A percentile compares a stretch with the other conserved stretches of the same genome.
Evolutionary conservation across 2,888 invertebrate genomes (phyloP).

Genomic region (Tigriopus californicus): DNA sequence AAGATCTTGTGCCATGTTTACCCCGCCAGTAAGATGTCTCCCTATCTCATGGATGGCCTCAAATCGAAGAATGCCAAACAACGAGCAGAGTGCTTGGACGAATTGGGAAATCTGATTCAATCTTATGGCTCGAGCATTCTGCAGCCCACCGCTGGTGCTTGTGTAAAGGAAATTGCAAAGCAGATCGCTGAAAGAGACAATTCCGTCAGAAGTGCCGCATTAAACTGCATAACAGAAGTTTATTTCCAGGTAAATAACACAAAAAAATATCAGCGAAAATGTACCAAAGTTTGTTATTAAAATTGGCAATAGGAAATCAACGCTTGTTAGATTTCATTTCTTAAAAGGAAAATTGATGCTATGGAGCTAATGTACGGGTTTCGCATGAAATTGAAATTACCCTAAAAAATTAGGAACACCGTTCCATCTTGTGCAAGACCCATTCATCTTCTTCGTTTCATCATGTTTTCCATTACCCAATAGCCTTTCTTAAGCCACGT

Average conservation of each 20-base stretch:
- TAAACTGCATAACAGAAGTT: constrained; percentile 78
- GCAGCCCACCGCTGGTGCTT: constrained; percentile 53
- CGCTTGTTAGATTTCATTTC: too few species aligned
- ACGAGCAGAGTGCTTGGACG: constrained; percentile 80
- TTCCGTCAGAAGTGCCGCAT: constrained; percentile 79
- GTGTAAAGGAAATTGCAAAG: constrained; percentile 72
- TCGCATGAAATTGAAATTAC: too few species aligned
- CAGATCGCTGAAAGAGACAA: constrained; percentile 93
- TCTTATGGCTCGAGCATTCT: constrained; percentile 65
- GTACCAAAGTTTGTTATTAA: too few species aligned
- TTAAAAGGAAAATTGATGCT: too few species aligned
- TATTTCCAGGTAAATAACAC: constrained; percentile 42
- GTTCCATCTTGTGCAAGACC: too few species aligned
- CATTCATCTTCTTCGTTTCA: too few species aligned
- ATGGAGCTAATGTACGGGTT: too few species aligned
- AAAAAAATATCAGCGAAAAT: neutral
- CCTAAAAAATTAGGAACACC: too few species aligned
- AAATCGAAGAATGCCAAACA: constrained; percentile 94
- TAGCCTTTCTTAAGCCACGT: neutral
- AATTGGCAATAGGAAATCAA: too few species aligned
- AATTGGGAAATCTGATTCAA: constrained; percentile 66
- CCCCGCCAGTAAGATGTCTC: constrained; percentile 70
- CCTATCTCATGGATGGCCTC: constrained; percentile 77
- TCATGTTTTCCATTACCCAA: too few species aligned
- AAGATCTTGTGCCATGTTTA: constrained; percentile 67